Conservation (phyloP, 2,113 vertebrate genomes). For the Heterotilapia buettikoferi region DNA sequence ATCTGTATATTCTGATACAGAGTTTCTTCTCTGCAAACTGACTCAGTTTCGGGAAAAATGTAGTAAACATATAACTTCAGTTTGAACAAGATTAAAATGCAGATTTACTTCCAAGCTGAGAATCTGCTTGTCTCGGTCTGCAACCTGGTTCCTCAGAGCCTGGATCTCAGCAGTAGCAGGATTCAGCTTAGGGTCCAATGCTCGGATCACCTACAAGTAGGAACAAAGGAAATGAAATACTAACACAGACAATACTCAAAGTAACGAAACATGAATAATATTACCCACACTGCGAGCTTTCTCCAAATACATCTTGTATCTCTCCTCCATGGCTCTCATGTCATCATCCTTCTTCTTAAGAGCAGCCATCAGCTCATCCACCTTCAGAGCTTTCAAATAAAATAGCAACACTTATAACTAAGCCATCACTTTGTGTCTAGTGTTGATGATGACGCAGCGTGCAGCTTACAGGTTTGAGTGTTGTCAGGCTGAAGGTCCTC, state of each 20-base stretch:
- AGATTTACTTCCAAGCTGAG: conserved; percentile 81
- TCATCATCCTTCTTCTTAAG: conserved; percentile 97
- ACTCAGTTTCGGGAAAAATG: background rate
- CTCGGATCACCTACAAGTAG: conserved; percentile 87
- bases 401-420: background rate
- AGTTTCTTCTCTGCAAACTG: background rate
- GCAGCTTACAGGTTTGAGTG: conserved; percentile 71
- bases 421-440: background rate
- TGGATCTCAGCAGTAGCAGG: conserved; percentile 96
- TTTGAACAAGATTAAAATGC: background rate
- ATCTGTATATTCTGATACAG: background rate
- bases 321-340: conserved; percentile 97
- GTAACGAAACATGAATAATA: background rate
- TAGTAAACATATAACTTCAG: background rate
- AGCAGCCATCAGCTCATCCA: conserved; percentile 87
- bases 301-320: conserved; percentile 97
- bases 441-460: background rate
- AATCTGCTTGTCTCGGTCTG: conserved; percentile 88
- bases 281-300: conserved; percentile 94
- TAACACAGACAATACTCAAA: background rate
- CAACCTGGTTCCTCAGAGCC: conserved; percentile 82
- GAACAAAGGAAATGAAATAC: background rate
- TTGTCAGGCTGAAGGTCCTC: conserved; percentile 91
- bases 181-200: conserved; percentile 93
- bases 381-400: conserved; percentile 76